Base-by-base conservation (phyloP, 2,888 invertebrate genomes). In the Ditula angustiorana region DNA sequence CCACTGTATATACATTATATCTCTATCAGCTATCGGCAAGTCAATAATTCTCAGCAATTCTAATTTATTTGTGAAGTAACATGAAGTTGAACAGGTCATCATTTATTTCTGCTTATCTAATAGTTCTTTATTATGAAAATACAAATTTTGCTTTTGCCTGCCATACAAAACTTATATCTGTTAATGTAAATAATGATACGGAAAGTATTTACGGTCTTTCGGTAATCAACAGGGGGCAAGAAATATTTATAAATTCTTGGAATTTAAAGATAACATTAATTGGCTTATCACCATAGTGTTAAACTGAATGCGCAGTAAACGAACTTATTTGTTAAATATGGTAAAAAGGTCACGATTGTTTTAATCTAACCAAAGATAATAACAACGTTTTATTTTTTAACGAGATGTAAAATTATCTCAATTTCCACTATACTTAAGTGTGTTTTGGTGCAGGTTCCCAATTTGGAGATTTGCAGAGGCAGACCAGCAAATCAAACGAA, bases 401-500 rank as follows among this genome's bases (percentile, higher is more conserved):
- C n/a, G n/a, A n/a, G n/a, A n/a, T n/a, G n/a, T n/a, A n/a, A n/a
- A n/a, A n/a, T n/a, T n/a, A n/a, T n/a, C n/a, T n/a, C n/a, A n/a
- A n/a, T n/a, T n/a, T n/a, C n/a, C n/a, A n/a, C n/a, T 23, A 46
- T 2, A 5, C 10, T 23, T 23, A 8, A 11, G 5, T 26, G 19
- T 28, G 67, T 69, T 44, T 69, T 53, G 41, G 83, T 80, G n/a
- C 79, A 91, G 91, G 81, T 71, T 66, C 83, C 33, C 85, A 85
- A 63, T 80, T 75, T 57, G 81, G 79, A 23, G 69, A 77, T 19
- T 72, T 86, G 19, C 88, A 85, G 70, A 82, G 85, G 66, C 84
- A 82, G 71, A 74, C 85, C 11, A 90, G 85, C 79, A 92, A 90
- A 73, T 85, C 62, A 67, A 81, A 88, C 69, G 92, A 92, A 55